Base-by-base conservation (phyloP, 2,888 invertebrate species). In the Drosophila meridionalis region DNA sequence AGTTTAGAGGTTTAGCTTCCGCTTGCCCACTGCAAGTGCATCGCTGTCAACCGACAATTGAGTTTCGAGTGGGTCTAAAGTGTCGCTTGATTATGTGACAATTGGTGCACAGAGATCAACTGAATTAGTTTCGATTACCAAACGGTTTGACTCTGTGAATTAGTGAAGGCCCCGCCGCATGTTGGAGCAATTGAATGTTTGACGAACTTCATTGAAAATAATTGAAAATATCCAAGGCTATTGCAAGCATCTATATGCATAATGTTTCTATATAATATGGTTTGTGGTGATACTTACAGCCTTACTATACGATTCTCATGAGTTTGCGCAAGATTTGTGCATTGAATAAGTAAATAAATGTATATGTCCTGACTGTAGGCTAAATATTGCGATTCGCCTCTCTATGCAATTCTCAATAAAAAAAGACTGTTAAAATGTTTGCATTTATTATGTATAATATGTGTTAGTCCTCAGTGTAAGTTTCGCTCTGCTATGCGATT, bases 41-140 rank as follows among this genome's bases (percentile, higher is more conserved):
- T 62, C 63, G 30, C 50, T 34, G 34, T 45, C 42, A 26, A 6
- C 14, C 57, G 34, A 26, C 43, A 58, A 48, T 48, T 28, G 50
- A 50, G 64, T 36, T 52, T 36, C 42, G 42, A 66, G 66, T 65
- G 45, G 53, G 26, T 26, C 20, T 30, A 6, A 45, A 65, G 45
- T 67, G 66, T 65, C 14, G 20, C 26, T 26, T 65, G 53, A 47
- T 47, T 65, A 32, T 38, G n/a, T 40, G 38, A 30, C 47, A 5
- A 66, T 67, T 55, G 53, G 45, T 45, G 28, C 14, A 38, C 7
- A 38, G 8, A 48, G 20, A 63, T 26, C 65, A 47, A 34, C 67
- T 55, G 67, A 47, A 47, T 55, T 55, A 34, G 47, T 40, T 48
- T 47, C 11, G 28, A 3, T 36, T 48, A 42, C 42, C 20, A 20